Percentiles rank a stretch among this genome's conserved stretches.
These are phyloP conservation scores for Bombylius major DNA, from an alignment of 2,888 invertebrate genomes.

Conservation along the genomic window DNA sequence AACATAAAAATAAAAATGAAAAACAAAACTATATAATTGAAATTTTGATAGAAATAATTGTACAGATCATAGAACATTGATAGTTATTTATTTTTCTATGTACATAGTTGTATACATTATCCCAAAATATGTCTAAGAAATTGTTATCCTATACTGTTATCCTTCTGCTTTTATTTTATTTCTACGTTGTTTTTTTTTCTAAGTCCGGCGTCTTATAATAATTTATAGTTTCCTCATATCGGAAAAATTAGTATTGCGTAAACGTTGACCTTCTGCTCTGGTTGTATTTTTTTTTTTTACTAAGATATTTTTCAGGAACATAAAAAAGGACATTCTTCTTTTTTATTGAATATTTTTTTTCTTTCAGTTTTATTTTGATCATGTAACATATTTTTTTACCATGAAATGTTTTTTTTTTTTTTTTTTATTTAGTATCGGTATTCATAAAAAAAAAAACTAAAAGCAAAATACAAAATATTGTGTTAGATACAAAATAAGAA, in stretches of 20 bases:
- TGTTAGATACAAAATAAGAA: too few species aligned
- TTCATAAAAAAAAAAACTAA: too few species aligned
- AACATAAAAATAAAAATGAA: background rate
- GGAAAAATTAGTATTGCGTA: slow-evolving; percentile 2
- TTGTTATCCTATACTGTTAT: too few species aligned
- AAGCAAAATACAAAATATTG: too few species aligned
- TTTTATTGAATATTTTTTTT: slow-evolving; percentile 11
- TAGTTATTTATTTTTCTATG: too few species aligned
- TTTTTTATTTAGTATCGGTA: too few species aligned
- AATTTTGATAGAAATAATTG: background rate
- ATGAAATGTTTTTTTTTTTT: too few species aligned
- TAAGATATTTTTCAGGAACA: background rate
- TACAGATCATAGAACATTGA: background rate
- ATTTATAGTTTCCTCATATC: slow-evolving; percentile 8
- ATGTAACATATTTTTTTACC: slow-evolving; percentile 7
- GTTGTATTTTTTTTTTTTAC: background rate
- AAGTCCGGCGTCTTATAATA: background rate
- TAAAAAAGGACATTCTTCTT: slow-evolving; percentile 7
- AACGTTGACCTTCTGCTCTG: background rate
- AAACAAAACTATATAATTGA: background rate
- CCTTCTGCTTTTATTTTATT: too few species aligned
- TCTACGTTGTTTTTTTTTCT: too few species aligned
- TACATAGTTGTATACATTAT: too few species aligned
- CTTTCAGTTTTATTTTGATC: slow-evolving; percentile 2
- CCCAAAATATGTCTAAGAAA: too few species aligned